phyloP scores from a whole-genome alignment of 1,140 invertebrate species.

The Trigoniulus corallinus region DNA sequence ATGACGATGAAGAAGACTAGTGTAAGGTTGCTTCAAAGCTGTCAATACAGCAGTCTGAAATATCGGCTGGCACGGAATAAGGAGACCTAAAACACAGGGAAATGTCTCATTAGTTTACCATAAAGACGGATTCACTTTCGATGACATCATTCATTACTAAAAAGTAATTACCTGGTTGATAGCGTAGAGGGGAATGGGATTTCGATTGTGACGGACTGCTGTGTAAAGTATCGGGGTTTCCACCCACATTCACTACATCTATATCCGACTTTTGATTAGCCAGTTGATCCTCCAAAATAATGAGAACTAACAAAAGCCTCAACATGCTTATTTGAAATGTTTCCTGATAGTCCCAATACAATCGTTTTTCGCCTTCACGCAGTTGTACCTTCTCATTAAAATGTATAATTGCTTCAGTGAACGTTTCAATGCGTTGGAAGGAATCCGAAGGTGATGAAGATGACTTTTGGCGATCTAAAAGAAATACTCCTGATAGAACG shows the following conservation, averaged over 20 bases:
- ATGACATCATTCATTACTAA: not conserved
- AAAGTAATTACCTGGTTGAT: constrained; percentile 26
- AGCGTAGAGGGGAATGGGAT: not conserved
- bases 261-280: constrained; percentile 28
- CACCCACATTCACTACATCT: not conserved
- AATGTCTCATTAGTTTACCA: not conserved
- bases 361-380: constrained; percentile 26
- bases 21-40: constrained; percentile 41
- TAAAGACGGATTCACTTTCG: not conserved
- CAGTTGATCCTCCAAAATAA: constrained; percentile 58
- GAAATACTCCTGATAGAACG: constrained; percentile 51
- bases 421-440: constrained; percentile 33
- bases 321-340: constrained; percentile 59
- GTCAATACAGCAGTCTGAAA: constrained; percentile 64
- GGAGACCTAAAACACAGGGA: constrained; percentile 32
- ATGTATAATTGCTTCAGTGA: constrained; percentile 64
- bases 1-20: constrained; percentile 52
- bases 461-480: constrained; percentile 5
- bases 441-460: not conserved
- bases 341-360: constrained; percentile 47
- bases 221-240: not conserved
- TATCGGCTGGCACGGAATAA: constrained; percentile 66
- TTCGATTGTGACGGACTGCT: not conserved
- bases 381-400: constrained; percentile 46
- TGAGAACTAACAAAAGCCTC: constrained; percentile 50